phyloP scores from a whole-genome alignment of 2,113 vertebrate species.

The Uria lomvia region DNA sequence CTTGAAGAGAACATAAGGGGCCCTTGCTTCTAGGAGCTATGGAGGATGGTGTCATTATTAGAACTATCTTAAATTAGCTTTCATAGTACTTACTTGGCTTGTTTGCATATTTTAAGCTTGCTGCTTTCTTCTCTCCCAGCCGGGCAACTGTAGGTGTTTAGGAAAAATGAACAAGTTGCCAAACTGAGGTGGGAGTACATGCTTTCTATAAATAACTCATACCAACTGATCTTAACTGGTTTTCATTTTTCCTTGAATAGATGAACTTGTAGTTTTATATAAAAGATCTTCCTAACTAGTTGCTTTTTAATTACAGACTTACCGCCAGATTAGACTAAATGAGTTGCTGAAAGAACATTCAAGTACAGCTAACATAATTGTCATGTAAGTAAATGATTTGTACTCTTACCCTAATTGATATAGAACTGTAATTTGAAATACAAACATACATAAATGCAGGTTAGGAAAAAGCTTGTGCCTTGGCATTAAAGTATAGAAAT shows the following conservation, averaged over 20 bases:
- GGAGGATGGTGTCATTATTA: background rate
- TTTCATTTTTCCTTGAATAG: background rate
- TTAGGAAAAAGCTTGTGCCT: background rate
- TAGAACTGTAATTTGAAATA: background rate
- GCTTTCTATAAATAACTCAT: background rate
- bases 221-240: background rate
- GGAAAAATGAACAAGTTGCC: background rate
- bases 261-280: background rate
- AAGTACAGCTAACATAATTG: constrained; percentile 90
- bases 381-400: constrained; percentile 85
- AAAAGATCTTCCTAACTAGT: background rate
- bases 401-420: background rate
- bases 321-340: constrained; percentile 94
- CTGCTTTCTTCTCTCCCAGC: background rate
- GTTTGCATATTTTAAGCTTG: background rate
- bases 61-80: background rate
- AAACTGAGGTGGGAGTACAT: background rate
- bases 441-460: background rate
- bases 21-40: background rate
- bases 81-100: background rate
- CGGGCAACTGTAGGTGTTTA: background rate
- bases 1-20: background rate
- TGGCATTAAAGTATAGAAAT: background rate
- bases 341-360: constrained; percentile 96
- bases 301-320: constrained; percentile 76